Evolutionary conservation across 2,888 invertebrate genomes (phyloP).

Genomic region (Hesperia comma): DNA sequence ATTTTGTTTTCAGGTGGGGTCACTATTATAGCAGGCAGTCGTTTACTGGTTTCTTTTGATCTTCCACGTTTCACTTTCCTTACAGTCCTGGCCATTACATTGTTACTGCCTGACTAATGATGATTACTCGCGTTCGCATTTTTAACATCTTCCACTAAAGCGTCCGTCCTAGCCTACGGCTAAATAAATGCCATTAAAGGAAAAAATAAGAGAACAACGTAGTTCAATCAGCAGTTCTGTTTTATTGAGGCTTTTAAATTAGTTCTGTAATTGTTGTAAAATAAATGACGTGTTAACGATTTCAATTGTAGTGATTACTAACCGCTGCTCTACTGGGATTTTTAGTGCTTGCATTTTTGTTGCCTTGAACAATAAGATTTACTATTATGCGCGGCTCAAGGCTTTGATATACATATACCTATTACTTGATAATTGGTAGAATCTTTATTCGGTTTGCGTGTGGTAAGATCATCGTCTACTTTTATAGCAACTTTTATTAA

Average conservation of each 20-base stretch:
- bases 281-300: conserved; percentile 25
- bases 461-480: too few relatives aligned
- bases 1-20: conserved; percentile 59
- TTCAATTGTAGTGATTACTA: conserved; percentile 9
- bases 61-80: conserved; percentile 89
- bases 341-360: conserved; percentile 6
- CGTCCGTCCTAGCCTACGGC: conserved; percentile 37
- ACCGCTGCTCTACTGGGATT: conserved; percentile 14
- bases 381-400: not conserved
- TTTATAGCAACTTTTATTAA: too few relatives aligned
- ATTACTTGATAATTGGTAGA: not conserved
- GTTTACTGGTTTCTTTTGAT: conserved; percentile 62
- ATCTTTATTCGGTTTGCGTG: not conserved
- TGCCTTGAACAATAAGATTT: not conserved
- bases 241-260: conserved; percentile 56
- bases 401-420: not conserved
- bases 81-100: conserved; percentile 89
- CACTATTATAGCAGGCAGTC: conserved; percentile 66
- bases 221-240: conserved; percentile 40
- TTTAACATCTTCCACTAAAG: conserved; percentile 38
- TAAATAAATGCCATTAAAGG: conserved; percentile 39
- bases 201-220: conserved; percentile 29
- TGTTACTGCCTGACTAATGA: conserved; percentile 64
- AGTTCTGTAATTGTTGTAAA: conserved; percentile 28
- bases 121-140: conserved; percentile 59